Evolutionary conservation across 1,140 invertebrate species (phyloP), one percentile per base, ranked within the genome.

Genomic region (Penaeus chinensis): DNA sequence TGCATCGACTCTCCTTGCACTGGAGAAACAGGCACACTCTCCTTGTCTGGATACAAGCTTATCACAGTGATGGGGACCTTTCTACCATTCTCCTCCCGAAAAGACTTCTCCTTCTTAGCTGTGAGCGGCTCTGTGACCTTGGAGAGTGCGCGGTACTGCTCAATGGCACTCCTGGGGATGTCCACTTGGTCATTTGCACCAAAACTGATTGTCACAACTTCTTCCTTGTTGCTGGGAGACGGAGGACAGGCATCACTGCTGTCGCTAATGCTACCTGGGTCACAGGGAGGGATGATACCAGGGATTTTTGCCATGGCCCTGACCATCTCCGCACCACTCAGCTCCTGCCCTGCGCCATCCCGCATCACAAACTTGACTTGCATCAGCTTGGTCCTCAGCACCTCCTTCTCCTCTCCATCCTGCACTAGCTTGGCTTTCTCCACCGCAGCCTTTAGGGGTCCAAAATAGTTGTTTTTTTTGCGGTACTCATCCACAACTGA

Each of bases 401-500:
- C n/a, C 47, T 85, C 84, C 27, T 42, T 79, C 63, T 80, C 76
- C 24, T 85, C 27, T 2, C 84, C 84, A 3, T 79, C 65, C 13
- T 27, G 42, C 22, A 24, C 42, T 63, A 79, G 76, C 47, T 63
- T 85, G 27, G 60, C 84, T 18, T 42, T 16, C 54, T 79, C 74
- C 60, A 79, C 60, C 13, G 62, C 76, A n/a, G 77, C 77, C 37
- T 69, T 78, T 10, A 85, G 47, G 20, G 84, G 84, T 20, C 77
- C 77, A 80, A 66, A 85, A n/a, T 85, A 85, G 19, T 60, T 7
- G 1, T 42, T 80, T 20, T 78, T 79, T n/a, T 42, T 62, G 11
- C 84, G 76, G 77, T 85, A 85, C 24, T 85, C 74, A 24, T 66
- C 77, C 24, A 85, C 62, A 5, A 85, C 84, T 2, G 84, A 85